Evolutionary conservation across 2,113 vertebrate species (phyloP).

Genomic region (Nothoprocta perdicaria): DNA sequence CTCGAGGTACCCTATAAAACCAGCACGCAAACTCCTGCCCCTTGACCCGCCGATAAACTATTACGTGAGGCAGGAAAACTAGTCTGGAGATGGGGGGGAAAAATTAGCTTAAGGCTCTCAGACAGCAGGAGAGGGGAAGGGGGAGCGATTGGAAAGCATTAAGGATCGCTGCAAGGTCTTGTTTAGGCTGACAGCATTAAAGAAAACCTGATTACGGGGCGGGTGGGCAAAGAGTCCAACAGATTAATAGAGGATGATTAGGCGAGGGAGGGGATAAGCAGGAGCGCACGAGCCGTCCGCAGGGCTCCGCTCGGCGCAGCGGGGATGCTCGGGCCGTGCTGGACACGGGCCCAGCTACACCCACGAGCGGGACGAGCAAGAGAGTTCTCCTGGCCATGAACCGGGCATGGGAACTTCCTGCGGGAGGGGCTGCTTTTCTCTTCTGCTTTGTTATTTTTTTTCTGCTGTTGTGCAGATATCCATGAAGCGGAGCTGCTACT

Average conservation of each 20-base stretch:
- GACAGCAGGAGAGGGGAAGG: conserved; percentile 14
- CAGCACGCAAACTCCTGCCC: conserved; percentile 34
- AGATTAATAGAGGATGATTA: neutral
- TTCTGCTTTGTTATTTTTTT: neutral
- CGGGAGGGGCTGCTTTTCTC: neutral
- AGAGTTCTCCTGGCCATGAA: neutral
- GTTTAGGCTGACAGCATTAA: neutral
- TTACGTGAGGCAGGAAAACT: conserved; percentile 51
- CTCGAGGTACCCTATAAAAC: conserved; percentile 48
- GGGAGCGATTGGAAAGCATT: neutral
- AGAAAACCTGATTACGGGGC: conserved; percentile 1
- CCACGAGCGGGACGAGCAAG: neutral
- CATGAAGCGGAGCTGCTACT: neutral
- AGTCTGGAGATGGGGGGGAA: neutral
- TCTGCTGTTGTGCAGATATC: neutral
- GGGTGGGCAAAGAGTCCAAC: neutral
- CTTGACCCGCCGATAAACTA: conserved; percentile 52
- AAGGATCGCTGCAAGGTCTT: conserved; percentile 48
- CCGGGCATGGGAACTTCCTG: neutral
- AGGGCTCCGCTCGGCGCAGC: neutral
- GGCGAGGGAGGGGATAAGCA: neutral
- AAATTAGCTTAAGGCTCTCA: conserved; percentile 35
- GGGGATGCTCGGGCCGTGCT: neutral
- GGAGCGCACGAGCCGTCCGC: neutral
- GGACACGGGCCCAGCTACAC: neutral